phyloP scores from a whole-genome alignment of 1,140 invertebrate species.

The Drosophila nigromelanica region DNA sequence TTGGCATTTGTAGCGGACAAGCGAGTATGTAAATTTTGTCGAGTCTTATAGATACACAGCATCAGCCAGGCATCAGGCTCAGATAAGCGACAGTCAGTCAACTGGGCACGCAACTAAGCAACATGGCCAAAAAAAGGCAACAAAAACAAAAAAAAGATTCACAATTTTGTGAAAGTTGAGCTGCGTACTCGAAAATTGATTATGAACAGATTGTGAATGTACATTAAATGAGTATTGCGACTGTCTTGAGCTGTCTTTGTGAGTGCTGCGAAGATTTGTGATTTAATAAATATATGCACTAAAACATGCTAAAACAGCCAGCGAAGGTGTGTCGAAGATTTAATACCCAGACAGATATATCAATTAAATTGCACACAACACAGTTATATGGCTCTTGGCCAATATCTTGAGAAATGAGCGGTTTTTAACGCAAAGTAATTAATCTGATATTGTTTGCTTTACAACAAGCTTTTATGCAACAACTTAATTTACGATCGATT shows the following conservation, averaged over 20 bases:
- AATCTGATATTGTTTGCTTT: not conserved
- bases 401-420: conserved; percentile 2
- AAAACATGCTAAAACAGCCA: not conserved
- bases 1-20: conserved; percentile 32
- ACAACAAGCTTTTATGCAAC: not conserved
- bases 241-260: conserved; percentile 10
- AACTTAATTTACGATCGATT: not conserved
- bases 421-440: not conserved
- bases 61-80: conserved; percentile 23
- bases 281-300: conserved; percentile 28
- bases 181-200: conserved; percentile 49
- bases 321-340: not conserved
- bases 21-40: conserved; percentile 62
- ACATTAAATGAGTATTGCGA: conserved; percentile 8
- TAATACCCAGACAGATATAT: conserved; percentile 4
- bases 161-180: conserved; percentile 41
- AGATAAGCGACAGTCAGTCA: conserved; percentile 46
- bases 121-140: conserved; percentile 5
- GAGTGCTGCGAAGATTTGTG: conserved; percentile 38
- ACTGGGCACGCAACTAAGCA: conserved; percentile 8
- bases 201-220: conserved; percentile 52
- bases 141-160: not conserved
- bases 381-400: not conserved
- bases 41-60: conserved; percentile 47
- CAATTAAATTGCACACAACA: conserved; percentile 2